Base-by-base conservation (phyloP, 1,140 invertebrate species). In the Kradibia gibbosae region DNA sequence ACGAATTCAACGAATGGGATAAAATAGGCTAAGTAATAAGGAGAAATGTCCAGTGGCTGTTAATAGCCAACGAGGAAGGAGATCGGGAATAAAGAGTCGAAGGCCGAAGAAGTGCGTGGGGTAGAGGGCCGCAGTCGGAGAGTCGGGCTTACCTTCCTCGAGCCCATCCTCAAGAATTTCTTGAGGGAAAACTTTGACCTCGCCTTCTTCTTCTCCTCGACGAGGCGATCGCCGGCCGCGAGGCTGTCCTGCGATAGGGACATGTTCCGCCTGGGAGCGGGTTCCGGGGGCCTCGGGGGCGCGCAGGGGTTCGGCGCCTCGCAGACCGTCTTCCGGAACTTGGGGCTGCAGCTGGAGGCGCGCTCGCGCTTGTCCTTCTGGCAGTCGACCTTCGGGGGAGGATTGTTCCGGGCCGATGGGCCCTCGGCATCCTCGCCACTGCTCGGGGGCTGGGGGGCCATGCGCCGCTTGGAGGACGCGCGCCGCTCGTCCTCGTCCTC, bases 161-260 rank as follows among this genome's bases (percentile, higher is more conserved):
- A 93, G 5, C 95, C 95, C 90, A 97, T 95, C 60, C 96, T 92
- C 11, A 97, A 88, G 53, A 97, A 94, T 85, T 96, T 97, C 85
- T 96, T 95, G n/a, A 97, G 91, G 0, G 95, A 97, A 85, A 96
- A 96, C 82, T 94, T 94, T 3, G 88, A 91, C 48, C 92, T 88
- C 1, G 92, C 88, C 85, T 94, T 94, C 71, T 93, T 94, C 89
- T 94, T 94, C 79, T 95, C 93, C 36, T 93, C 94, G 31, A 81
- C 82, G 28, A 80, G 82, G 17, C 88, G 87, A 0, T 84, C 84
- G 65, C 57, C 57, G 3, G 81, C 57, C 0, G 93, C 88, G 60
- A 96, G 86, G 87, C 94, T 95, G 83, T 96, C 95, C 80, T 94
- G 95, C 1, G 95, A 95, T 73, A 95, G 83, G 0, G 95, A 95